Base-by-base conservation (phyloP, 1,140 invertebrate species). In the Dryas iulia region DNA sequence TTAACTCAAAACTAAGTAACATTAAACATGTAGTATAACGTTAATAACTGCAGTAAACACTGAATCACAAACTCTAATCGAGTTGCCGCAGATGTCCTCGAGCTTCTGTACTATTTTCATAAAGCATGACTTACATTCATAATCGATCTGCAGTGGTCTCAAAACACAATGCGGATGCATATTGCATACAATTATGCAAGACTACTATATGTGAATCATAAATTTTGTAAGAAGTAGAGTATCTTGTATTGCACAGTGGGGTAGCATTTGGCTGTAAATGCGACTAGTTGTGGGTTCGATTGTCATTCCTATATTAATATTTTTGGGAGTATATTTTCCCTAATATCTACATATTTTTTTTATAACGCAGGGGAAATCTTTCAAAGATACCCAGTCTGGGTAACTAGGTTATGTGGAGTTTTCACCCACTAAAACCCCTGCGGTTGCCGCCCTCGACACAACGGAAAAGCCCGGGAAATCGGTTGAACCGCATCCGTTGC, bases 51-150 rank as follows among this genome's bases (percentile, higher is more conserved):
- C 53, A 59, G 30, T 33, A 53, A 59, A 58, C 2, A 57, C 35
- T 57, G 35, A 67, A 33, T 63, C 65, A 59, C 54, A 66, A 59
- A 62, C 52, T 66, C 54, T 67, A 72, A 72, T 63, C 58, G 53
- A 72, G 64, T 72, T 66, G 35, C 59, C 5, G 56, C 63, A 59
- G 64, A 67, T 64, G 58, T 67, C 65, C 64, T 52, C 59, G 23
- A n/a, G 70, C 64, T 59, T 59, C 58, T 35, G 57, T 52, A 71
- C 56, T 58, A 31, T 47, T 30, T 63, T 39, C 24, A 66, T 71
- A 57, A 57, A 24, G 58, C 58, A 66, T 28, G 28, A 59, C 57
- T 28, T 59, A 63, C 59, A 39, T 47, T 53, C 28, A 33, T 57
- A 14, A 62, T 58, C 24, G n/a, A 60, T 39, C 58, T 30, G 56